Conservation (phyloP, 1,140 invertebrate species). For the Alviniconcha marisindica region DNA sequence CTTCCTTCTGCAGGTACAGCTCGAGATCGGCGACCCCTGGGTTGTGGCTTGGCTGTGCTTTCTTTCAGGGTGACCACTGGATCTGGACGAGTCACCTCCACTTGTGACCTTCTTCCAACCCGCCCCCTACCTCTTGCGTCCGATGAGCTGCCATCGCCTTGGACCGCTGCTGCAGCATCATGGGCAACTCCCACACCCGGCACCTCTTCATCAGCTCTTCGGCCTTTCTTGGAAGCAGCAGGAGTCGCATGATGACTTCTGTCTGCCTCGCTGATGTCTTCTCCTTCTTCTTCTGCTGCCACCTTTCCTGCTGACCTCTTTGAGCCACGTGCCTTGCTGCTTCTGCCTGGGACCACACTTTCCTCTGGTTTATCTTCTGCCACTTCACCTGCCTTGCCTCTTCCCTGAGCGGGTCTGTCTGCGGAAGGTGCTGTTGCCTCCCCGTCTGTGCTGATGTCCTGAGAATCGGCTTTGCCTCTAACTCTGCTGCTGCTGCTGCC, state of each 20-base stretch:
- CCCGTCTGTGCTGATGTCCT: not conserved
- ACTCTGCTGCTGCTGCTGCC: not conserved
- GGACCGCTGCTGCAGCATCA: not conserved
- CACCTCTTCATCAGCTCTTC: not conserved
- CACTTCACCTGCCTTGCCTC: not conserved
- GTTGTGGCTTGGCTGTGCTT: not conserved
- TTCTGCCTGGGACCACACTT: not conserved
- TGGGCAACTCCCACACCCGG: no score
- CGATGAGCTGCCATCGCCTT: not conserved
- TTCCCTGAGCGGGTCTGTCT: not conserved
- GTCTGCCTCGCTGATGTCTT: not conserved
- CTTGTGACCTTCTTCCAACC: not conserved
- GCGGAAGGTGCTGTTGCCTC: not conserved
- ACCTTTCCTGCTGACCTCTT: conserved; percentile 11
- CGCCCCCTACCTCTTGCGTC: not conserved
- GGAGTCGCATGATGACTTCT: not conserved
- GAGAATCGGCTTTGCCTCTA: not conserved
- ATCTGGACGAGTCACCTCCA: not conserved
- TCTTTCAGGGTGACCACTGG: not conserved
- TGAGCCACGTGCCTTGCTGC: not conserved
- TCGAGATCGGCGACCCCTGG: not conserved
- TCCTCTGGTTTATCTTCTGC: not conserved
- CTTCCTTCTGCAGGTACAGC: not conserved
- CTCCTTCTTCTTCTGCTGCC: not conserved
- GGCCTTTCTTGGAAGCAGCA: not conserved